phyloP scores from a whole-genome alignment of 2,797 vertebrate species.

The Euphonia xanthogaster region DNA sequence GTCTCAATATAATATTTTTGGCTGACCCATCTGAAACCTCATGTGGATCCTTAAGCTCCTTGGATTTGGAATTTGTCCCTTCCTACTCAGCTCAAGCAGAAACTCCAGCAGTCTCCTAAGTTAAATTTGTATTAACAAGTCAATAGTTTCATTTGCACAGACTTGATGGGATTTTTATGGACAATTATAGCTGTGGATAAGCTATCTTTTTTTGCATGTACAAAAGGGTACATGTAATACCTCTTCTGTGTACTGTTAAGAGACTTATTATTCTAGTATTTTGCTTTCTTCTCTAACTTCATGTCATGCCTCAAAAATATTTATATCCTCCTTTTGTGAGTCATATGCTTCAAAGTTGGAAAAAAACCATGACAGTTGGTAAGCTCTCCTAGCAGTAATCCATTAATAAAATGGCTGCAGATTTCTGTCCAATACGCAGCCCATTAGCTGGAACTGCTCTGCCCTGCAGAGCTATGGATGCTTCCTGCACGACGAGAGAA shows the following conservation, averaged over 20 bases:
- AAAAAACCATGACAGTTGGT: not conserved
- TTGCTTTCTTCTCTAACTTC: constrained; percentile 1
- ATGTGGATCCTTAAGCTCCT: not conserved
- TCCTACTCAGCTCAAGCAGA: not conserved
- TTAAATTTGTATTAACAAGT: not conserved
- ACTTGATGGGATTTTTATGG: not conserved
- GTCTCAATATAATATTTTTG: not conserved
- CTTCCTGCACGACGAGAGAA: rapidly evolving
- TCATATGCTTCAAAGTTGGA: not conserved
- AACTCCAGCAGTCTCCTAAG: not conserved
- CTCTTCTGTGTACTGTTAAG: not conserved
- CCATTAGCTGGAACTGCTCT: not conserved
- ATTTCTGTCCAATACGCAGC: not conserved
- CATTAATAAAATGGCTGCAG: not conserved
- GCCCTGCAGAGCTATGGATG: not conserved
- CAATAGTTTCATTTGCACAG: not conserved
- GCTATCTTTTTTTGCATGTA: not conserved
- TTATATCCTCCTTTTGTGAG: constrained; percentile 27
- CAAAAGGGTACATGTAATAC: not conserved
- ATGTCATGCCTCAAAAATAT: not conserved
- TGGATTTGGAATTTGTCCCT: not conserved
- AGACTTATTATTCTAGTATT: not conserved
- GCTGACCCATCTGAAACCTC: not conserved
- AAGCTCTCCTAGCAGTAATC: not conserved
- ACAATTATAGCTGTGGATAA: not conserved